Evolutionary conservation across 2,888 invertebrate species (phyloP).

Genomic region (Lepidocyrtinus sp.): DNA sequence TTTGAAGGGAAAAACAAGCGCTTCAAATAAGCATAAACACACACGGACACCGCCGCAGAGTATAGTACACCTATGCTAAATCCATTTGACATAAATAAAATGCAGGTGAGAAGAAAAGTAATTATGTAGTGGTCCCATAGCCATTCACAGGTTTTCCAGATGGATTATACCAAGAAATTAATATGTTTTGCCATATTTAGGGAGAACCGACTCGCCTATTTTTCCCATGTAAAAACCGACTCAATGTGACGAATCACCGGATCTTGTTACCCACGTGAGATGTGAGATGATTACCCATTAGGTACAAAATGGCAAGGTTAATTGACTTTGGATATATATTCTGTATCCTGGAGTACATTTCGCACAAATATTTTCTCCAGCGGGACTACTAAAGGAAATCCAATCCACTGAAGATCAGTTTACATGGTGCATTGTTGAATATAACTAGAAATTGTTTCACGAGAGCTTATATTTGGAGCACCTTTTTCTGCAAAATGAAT

Average conservation of each 20-base stretch:
- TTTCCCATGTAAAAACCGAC: slow-evolving; percentile 41
- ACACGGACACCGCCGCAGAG: not conserved
- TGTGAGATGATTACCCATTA: not conserved
- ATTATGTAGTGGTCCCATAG: not conserved
- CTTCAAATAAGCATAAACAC: slow-evolving; percentile 28
- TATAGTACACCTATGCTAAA: slow-evolving; percentile 9
- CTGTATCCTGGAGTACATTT: too few relatives aligned
- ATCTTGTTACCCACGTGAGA: slow-evolving; percentile 31
- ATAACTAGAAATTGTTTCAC: too few relatives aligned
- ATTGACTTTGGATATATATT: too few relatives aligned
- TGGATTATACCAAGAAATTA: slow-evolving; percentile 55
- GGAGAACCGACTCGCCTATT: slow-evolving; percentile 48
- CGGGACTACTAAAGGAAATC: too few relatives aligned
- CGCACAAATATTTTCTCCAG: too few relatives aligned
- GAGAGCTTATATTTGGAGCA: not conserved
- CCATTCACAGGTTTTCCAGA: slow-evolving; percentile 45
- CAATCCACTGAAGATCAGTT: too few relatives aligned
- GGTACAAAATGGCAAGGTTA: too few relatives aligned
- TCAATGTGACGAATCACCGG: slow-evolving; percentile 54
- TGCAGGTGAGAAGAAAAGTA: slow-evolving; percentile 10
- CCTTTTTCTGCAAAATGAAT: not conserved
- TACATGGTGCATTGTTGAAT: too few relatives aligned
- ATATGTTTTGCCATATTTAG: slow-evolving; percentile 58
- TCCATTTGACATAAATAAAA: slow-evolving; percentile 44
- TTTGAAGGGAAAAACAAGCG: slow-evolving; percentile 4